Conservation (phyloP, 2,113 vertebrate species). For the Eulemur macaco region DNA sequence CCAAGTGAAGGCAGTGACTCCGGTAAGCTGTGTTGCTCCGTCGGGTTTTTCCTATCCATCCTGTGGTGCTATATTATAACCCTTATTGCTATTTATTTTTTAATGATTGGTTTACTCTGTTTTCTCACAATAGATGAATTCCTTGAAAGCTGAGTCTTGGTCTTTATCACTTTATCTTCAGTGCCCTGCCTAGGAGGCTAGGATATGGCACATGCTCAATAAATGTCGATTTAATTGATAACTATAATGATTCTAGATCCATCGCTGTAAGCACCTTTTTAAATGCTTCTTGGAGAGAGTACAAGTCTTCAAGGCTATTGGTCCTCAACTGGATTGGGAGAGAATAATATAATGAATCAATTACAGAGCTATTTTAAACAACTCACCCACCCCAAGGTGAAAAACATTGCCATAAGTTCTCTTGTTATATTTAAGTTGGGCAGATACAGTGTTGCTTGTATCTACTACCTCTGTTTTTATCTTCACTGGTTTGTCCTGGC, state of each 20-base stretch:
- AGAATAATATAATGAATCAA: background rate
- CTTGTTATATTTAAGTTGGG: slow-evolving; percentile 5
- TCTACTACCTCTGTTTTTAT: slow-evolving; percentile 15
- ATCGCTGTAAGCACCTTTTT: background rate
- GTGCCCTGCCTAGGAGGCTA: background rate
- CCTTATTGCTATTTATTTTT: background rate
- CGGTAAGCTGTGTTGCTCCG: slow-evolving; percentile 74
- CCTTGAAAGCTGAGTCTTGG: background rate
- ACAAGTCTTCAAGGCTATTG: background rate
- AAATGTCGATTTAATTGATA: background rate
- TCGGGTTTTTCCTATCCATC: background rate
- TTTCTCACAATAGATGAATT: slow-evolving; percentile 7
- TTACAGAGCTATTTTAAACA: slow-evolving; percentile 18
- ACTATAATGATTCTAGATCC: background rate
- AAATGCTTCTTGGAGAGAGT: background rate
- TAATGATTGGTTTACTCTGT: background rate
- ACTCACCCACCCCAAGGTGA: too few relatives aligned
- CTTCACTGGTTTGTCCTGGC: background rate
- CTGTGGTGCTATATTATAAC: background rate
- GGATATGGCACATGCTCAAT: background rate
- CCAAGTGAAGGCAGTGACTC: slow-evolving; percentile 93
- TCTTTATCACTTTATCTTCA: slow-evolving; percentile 6
- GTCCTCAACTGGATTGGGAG: background rate
- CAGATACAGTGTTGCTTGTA: background rate
- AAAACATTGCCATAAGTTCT: background rate